Conservation (phyloP, 92 coral and sea anemone species). For the Metridium senile region DNA sequence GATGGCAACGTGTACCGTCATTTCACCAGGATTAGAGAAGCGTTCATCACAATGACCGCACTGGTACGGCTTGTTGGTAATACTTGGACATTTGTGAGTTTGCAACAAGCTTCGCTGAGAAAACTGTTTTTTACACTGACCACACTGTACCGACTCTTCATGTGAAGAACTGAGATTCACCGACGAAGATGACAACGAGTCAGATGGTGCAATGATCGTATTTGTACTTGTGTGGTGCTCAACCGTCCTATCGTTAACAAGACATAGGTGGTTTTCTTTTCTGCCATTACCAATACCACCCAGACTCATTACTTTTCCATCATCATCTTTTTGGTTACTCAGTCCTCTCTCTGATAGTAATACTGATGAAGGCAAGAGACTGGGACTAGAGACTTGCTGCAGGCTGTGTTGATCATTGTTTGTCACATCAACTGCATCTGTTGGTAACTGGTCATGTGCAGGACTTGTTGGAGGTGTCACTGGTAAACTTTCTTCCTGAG, state of each 20-base stretch:
- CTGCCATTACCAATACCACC: too few species aligned
- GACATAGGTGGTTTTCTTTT: too few species aligned
- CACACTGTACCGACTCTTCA: slow-evolving; percentile 41
- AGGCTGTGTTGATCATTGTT: neutral
- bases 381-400: slow-evolving; percentile 8
- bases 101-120: slow-evolving; percentile 78
- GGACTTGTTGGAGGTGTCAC: slow-evolving; percentile 11
- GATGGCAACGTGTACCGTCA: slow-evolving; percentile 88
- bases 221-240: too few species aligned
- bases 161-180: neutral
- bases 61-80: slow-evolving; percentile 81
- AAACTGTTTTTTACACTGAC: slow-evolving; percentile 84
- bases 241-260: too few species aligned
- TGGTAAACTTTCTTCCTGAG: slow-evolving; percentile 14
- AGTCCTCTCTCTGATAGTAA: too few species aligned
- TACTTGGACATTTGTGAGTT: slow-evolving; percentile 77
- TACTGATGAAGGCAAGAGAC: too few species aligned
- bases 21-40: slow-evolving; percentile 72
- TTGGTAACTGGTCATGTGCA: neutral
- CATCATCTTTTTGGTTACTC: too few species aligned
- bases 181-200: too few species aligned
- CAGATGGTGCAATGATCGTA: too few species aligned
- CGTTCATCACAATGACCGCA: slow-evolving; percentile 93
- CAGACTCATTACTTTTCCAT: too few species aligned
- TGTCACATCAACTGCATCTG: neutral